Conservation (phyloP, 92 coral and sea anemone species). For the Epizoanthus ramosus region DNA sequence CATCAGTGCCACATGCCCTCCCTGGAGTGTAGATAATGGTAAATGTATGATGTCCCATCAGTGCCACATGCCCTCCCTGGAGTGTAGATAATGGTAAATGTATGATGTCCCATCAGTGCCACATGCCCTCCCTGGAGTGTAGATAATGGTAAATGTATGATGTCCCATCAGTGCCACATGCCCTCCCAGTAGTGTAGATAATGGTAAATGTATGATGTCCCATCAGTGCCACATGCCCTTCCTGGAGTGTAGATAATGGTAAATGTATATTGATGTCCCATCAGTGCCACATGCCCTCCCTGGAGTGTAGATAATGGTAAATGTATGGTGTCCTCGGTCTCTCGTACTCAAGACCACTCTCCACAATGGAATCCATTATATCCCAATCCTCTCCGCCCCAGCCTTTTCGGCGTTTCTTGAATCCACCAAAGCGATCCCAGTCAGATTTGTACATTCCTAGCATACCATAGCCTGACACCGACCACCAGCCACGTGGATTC, state of each 20-base stretch:
- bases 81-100: slow-evolving; percentile 44
- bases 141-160: slow-evolving; percentile 43
- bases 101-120: slow-evolving; percentile 16
- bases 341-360: slow-evolving; percentile 42
- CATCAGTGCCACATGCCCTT: slow-evolving; percentile 27
- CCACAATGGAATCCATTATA: slow-evolving; percentile 33
- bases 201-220: slow-evolving; percentile 36
- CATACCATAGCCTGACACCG: slow-evolving; percentile 49
- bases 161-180: slow-evolving; percentile 25
- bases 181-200: slow-evolving; percentile 41
- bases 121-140: slow-evolving; percentile 32
- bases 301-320: slow-evolving; percentile 44
- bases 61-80: slow-evolving; percentile 39
- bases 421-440: slow-evolving; percentile 41
- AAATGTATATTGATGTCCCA: slow-evolving; percentile 20
- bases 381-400: slow-evolving; percentile 62
- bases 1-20: slow-evolving; percentile 33
- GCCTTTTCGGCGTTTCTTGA: neutral
- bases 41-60: slow-evolving; percentile 19
- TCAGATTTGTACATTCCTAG: slow-evolving; percentile 44
- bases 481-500: slow-evolving; percentile 40
- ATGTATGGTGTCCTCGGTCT: slow-evolving; percentile 30
- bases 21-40: slow-evolving; percentile 42
- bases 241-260: slow-evolving; percentile 39
- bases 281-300: slow-evolving; percentile 39